Evolutionary conservation across 2,888 invertebrate species (phyloP), one percentile per base, ranked within the genome.

Genomic region (Muscina levida): DNA sequence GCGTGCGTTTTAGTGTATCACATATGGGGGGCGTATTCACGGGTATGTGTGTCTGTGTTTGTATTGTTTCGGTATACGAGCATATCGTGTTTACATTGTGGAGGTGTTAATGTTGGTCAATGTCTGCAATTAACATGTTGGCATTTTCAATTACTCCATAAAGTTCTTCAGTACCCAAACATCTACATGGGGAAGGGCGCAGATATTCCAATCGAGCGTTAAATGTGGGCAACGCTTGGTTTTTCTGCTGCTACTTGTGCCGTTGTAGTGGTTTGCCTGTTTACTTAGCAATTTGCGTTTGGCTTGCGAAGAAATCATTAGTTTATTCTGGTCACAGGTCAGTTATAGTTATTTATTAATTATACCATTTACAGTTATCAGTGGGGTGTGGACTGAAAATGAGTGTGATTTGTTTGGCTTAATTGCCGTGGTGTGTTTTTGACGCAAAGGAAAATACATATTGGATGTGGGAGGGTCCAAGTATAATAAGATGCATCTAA

Each of bases 51-150:
- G 22, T 17, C 31, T 57, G 11, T 11, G 26, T 53, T 48, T 42
- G 53, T 31, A 8, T 31, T 6, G 31, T 22, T n/a, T n/a, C n/a
- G n/a, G n/a, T n/a, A n/a, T n/a, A n/a, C n/a, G 15, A 57, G 19
- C 17, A 26, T 62, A 13, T 51, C 59, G 19, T 39, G 22, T 56
- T 53, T 53, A 59, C 48, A 17, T 65, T 65, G 17, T 22, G 24
- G 44, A 73, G 79, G 70, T 80, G 76, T 76, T 80, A 73, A 73
- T 80, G 66, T 80, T 80, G 79, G 79, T 51, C 72, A 80, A 53
- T 51, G 76, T 73, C 70, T 65, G 57, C 72, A 76, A 76, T 77
- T 73, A 73, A 76, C 57, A 73, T 80, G 79, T 80, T 76, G 57
- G 70, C 57, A 80, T 73, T 76, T 76, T 80, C 72, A 77, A 80